Evolutionary conservation across 23 tunicate genomes (phyloP), one percentile per base, ranked within the genome.

Genomic region (Pegea sp.): DNA sequence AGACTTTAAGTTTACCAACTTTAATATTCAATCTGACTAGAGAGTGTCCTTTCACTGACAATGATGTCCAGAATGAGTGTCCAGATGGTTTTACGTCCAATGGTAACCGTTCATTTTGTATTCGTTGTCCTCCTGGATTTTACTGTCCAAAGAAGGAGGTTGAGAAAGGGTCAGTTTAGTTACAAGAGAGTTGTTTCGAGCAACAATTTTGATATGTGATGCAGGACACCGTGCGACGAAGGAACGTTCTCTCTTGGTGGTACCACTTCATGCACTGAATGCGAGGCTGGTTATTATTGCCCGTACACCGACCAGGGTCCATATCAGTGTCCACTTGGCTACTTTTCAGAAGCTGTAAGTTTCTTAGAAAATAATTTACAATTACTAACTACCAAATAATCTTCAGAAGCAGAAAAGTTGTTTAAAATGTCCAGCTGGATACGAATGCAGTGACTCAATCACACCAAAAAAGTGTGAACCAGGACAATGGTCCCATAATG

Each of bases 161-260:
- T 59, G 78, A 79, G 60, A 63, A 57, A 27, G 64, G 61, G 93
- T 79, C 25, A 52, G 13, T 19, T 20, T 22, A 0, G 24, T 22
- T 52, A 0, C 16, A 1, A 22, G 16, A 22, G 24, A 52, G 25
- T 20, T 52, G 24, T 38, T 38, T 38, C 11, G 46, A 38, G 46
- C 13, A 13, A 13, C 18, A 26, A 56, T 56, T 29, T 0, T 26
- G 0, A 56, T 29, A 22, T 69, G 21, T 49, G 7, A 50, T 4
- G 30, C 44, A 84, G 95, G 53, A 63, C 23, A 2, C 65, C 68
- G 24, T 84, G 95, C 43, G 34, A 1, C 0, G 28, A 27, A 27
- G 95, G 95, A 21, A 30, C 68, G 3, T 84, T 73, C 58, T 84
- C 95, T 20, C 64, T 73, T 1, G 95, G 95, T 58, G 95, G 71